Conservation (phyloP, 2,797 vertebrate genomes). For the Pseudopleuronectes americanus region DNA sequence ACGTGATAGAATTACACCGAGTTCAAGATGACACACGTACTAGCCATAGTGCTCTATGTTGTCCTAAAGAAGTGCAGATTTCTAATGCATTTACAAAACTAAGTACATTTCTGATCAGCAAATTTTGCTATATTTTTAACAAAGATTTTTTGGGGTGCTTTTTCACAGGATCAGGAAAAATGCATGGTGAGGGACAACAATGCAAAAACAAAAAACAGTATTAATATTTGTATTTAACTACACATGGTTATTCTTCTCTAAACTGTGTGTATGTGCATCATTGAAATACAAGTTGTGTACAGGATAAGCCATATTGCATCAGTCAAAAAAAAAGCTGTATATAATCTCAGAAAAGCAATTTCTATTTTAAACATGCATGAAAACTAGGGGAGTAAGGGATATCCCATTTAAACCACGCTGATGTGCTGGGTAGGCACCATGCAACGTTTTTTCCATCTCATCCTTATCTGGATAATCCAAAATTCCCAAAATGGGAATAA, state of each 20-base stretch:
- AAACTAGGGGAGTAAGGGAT: constrained; percentile 42
- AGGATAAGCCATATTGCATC: background rate
- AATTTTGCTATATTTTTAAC: background rate
- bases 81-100: background rate
- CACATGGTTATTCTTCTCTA: background rate
- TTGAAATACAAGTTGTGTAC: background rate
- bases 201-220: background rate
- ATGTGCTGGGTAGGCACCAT: constrained; percentile 62
- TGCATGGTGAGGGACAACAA: no score
- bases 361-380: constrained; percentile 43
- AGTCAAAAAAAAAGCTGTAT: background rate
- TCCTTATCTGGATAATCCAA: constrained; percentile 71
- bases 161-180: background rate
- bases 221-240: background rate
- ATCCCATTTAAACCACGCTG: constrained; percentile 62
- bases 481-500: constrained; percentile 68
- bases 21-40: constrained; percentile 30
- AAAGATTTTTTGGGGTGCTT: no score
- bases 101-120: no score
- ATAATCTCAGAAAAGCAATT: constrained; percentile 38
- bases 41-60: background rate
- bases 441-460: constrained; percentile 51
- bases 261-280: background rate
- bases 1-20: constrained; percentile 33
- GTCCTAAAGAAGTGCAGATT: background rate